Conservation (phyloP, 2,888 invertebrate genomes). For the Ennomos erosarius region DNA sequence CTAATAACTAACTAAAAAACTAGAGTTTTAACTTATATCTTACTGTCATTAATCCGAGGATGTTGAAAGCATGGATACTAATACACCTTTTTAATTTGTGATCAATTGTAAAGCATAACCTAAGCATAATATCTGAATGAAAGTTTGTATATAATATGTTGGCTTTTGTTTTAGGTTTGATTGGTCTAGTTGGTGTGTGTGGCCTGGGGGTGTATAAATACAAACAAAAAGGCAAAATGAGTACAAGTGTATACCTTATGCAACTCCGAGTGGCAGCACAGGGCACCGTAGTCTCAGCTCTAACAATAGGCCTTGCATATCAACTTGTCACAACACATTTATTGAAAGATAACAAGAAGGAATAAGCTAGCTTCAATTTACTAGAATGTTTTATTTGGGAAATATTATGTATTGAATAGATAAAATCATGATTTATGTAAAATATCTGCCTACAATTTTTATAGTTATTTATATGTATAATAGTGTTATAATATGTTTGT, state of each 20-base stretch:
- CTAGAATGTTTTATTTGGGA: conserved; percentile 28
- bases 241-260: conserved; percentile 93
- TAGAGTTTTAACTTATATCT: no score
- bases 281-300: conserved; percentile 91
- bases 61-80: no score
- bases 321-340: conserved; percentile 86
- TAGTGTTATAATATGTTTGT: neutral
- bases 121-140: no score
- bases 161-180: conserved; percentile 84
- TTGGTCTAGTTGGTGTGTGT: conserved; percentile 88
- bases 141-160: conserved; percentile 7
- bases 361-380: conserved; percentile 40
- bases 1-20: no score
- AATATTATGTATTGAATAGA: conserved; percentile 2
- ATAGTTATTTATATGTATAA: neutral
- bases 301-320: conserved; percentile 90
- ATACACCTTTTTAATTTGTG: no score
- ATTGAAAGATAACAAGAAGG: conserved; percentile 65
- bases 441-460: no score
- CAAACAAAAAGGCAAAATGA: conserved; percentile 90
- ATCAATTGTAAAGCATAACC: no score
- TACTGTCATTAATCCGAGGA: no score
- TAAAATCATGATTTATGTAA: no score
- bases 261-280: conserved; percentile 95
- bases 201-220: conserved; percentile 90